Evolutionary conservation across 2,888 invertebrate genomes (phyloP), one percentile per base, ranked within the genome.

Genomic region (Liposcelis brunnea): DNA sequence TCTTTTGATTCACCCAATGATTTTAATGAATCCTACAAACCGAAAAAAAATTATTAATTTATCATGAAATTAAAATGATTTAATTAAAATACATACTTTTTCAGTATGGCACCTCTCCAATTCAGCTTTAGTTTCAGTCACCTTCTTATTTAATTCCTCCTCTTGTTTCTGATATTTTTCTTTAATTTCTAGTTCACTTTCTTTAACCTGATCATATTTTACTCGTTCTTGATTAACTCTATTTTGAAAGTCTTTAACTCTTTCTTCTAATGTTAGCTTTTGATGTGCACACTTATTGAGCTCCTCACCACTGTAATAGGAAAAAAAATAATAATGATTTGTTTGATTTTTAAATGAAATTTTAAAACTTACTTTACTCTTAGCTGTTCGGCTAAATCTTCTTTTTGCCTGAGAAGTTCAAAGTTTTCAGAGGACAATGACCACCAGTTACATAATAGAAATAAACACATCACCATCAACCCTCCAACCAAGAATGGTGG

Each of bases 381-480:
- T 5, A 40, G 40, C 11, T 40, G 40, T n/a, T 14, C 19, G 6
- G 16, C 40, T 18, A 40, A 19, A 19, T 40, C 11, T 4, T 14
- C 40, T 19, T 15, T 40, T 40, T 40, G 40, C 7, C 19, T 18
- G 11, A 40, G 16, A n/a, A 40, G 19, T 21, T 40, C 40, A 19
- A 40, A 40, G 40, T 40, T 40, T 40, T 40, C 15, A 16, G 40
- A 40, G 6, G 40, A 19, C 16, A 40, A 40, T 8, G 40, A 40
- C 40, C 40, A 40, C 40, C 40, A 40, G 19, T 18, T 40, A 18
- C 40, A 40, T n/a, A 19, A 16, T 19, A 40, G 19, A 21, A 40
- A 40, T 6, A 40, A 21, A 11, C 15, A 19, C 12, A 40, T 21
- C 4, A 40, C n/a, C 40, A 40, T 40, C 18, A 40, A 19, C n/a